Percentiles rank a stretch among this genome's conserved stretches.
These are phyloP conservation scores for Notarius lentiginosus DNA, from an alignment of 2,113 vertebrate genomes.

Conservation along the genomic window DNA sequence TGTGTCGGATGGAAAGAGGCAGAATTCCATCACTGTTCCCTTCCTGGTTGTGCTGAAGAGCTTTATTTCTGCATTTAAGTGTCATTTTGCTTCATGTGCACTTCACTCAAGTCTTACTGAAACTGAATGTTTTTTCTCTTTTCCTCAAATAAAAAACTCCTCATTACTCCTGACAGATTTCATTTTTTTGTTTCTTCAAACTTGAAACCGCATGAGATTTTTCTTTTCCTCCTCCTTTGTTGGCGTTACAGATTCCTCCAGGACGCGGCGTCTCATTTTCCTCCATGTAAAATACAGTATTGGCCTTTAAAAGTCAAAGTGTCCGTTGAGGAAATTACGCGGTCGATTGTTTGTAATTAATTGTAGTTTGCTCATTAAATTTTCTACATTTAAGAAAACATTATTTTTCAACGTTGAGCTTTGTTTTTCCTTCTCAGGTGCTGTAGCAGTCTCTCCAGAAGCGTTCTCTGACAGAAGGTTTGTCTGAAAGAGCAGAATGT, in stretches of 20 bases:
- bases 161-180: not conserved
- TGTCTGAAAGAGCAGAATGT: not conserved
- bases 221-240: not conserved
- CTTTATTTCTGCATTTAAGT: not conserved
- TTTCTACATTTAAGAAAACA: not conserved
- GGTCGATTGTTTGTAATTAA: not conserved
- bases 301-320: too few species aligned
- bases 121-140: not conserved
- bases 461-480: not conserved
- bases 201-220: not conserved
- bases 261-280: not conserved
- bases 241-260: not conserved
- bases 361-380: not conserved
- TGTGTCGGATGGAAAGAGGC: not conserved
- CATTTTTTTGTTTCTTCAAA: not conserved
- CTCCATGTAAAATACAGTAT: not conserved
- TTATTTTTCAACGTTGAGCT: too few species aligned
- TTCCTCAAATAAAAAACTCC: not conserved
- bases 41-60: not conserved
- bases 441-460: not conserved
- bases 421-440: too few species aligned
- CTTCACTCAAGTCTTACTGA: not conserved
- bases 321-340: too few species aligned
- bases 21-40: too few species aligned
- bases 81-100: not conserved